Base-by-base conservation (phyloP, 2,797 vertebrate genomes). In the Muscicapa striata region DNA sequence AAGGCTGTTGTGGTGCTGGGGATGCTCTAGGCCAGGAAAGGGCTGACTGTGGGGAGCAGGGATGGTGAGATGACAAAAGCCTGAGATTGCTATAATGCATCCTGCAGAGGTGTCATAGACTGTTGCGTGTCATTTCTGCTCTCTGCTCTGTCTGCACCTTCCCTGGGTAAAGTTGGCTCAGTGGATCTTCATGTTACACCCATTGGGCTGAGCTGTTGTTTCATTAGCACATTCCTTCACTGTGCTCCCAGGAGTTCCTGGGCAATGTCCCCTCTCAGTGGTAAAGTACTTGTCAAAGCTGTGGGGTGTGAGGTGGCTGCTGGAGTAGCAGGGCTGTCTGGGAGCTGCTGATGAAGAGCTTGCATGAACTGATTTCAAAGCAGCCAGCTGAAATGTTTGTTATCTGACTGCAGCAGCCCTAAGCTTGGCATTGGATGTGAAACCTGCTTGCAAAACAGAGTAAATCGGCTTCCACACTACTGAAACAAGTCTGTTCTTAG, bases 211-310 rank as follows among this genome's bases (percentile, higher is more conserved):
- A 83, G 49, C 68, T 91, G 68, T 85, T 2, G 0, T 84, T 92
- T 93, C 73, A 38, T 68, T 76, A 58, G 46, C 7, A 1, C 21
- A 2, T 94, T 84, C 73, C 57, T 83, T 80, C 49, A 5, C 16
- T 61, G 45, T 52, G 61, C 68, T 83, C 63, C 78, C n/a, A 52
- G 68, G n/a, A 87, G 78, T 22, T 94, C 58, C 90, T 90, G 86
- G 59, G 59, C 45, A 76, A 54, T 67, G 68, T 92, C 19, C 38
- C 13, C 27, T 83, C 75, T 76, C 75, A 70, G 75, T 15, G 4
- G 74, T 74, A 63, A 91, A 91, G 72, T 57, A 45, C 38, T 70
- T 94, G 78, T 92, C 84, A 92, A 77, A 94, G 41, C 0, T 1
- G 11, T 29, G 41, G 38, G 29, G 59, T 77, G 67, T 30, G 74